Base-by-base conservation (phyloP, 2,797 vertebrate species). In the Gadopsis bispinosus region DNA sequence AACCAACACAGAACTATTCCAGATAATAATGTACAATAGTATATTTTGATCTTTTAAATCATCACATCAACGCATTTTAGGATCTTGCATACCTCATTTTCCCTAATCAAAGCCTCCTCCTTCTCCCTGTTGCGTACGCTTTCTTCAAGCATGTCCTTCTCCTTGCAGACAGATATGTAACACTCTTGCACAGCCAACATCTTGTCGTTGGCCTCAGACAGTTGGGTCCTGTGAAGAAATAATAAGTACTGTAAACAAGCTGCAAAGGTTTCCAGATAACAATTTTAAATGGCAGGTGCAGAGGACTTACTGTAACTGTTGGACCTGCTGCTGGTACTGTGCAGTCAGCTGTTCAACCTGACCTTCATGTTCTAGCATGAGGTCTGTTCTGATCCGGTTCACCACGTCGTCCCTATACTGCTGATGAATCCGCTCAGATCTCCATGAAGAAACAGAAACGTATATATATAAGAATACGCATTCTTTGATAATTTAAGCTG, bases 321-420 rank as follows among this genome's bases (percentile, higher is more conserved):
- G 92, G 63, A 96, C 69, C 51, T 92, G 91, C 39, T 95, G 94
- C 85, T 97, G 96, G 3, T 97, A 95, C 75, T 86, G 83, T 29
- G 89, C 92, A 20, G 85, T 55, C 76, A 99, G 93, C 62, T 90
- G 90, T 80, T 96, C 94, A 7, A 96, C 85, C 83, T 96, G 95
- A 66, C 76, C 69, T 1, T 91, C 41, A 14, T 96, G 96, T 39
- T 93, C 96, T 72, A 93, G 89, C 72, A 77, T 48, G 59, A 99
- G 92, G 64, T 97, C 96, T 7, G 92, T 93, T 62, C 91, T 94
- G 63, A 98, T 94, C 11, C 87, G 92, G 47, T 94, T 93, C 93
- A 98, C 98, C 80, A 97, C 94, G 22, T 98, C 97, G 16, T 99
- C 96, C 37, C 97, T 95, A 85, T 96, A 96, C 85, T 98, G 97